Conservation (phyloP, 2,113 vertebrate genomes). For the Bolborhynchus lineola region DNA sequence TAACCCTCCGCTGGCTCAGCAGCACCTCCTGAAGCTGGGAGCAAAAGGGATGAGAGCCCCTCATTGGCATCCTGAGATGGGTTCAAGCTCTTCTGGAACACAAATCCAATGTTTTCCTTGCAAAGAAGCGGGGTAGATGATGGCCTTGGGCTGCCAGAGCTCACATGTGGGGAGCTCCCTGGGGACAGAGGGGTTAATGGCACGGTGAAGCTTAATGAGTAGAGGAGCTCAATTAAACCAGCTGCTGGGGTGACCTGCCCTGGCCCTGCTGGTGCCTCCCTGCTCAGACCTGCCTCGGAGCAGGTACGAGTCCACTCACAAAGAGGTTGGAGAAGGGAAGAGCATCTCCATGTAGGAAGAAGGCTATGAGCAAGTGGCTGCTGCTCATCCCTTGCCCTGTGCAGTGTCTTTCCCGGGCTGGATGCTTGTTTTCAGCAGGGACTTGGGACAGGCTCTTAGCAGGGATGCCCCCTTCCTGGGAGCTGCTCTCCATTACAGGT, state of each 20-base stretch:
- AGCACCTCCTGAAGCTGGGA: neutral
- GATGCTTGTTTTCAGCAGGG: neutral
- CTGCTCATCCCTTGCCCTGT: fast-evolving
- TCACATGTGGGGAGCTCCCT: neutral
- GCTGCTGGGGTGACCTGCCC: neutral
- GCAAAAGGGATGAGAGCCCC: neutral
- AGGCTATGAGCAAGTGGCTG: fast-evolving
- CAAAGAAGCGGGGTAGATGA: fast-evolving
- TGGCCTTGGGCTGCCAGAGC: neutral
- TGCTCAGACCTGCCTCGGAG: neutral
- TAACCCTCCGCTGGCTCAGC: neutral
- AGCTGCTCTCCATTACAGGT: neutral
- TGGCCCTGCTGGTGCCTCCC: neutral
- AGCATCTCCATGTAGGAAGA: neutral
- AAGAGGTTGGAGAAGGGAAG: neutral
- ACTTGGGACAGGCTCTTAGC: neutral
- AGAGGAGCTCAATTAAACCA: neutral
- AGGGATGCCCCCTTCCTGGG: neutral
- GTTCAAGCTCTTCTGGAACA: neutral
- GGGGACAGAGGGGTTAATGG: neutral
- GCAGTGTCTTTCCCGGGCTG: fast-evolving
- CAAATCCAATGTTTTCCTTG: fast-evolving
- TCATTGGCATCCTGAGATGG: fast-evolving
- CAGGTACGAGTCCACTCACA: fast-evolving
- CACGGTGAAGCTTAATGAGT: neutral